A percentile compares a stretch with the other conserved stretches of the same genome.
Evolutionary conservation across 2,113 vertebrate genomes (phyloP).

Genomic region (Melanocharis versteri): DNA sequence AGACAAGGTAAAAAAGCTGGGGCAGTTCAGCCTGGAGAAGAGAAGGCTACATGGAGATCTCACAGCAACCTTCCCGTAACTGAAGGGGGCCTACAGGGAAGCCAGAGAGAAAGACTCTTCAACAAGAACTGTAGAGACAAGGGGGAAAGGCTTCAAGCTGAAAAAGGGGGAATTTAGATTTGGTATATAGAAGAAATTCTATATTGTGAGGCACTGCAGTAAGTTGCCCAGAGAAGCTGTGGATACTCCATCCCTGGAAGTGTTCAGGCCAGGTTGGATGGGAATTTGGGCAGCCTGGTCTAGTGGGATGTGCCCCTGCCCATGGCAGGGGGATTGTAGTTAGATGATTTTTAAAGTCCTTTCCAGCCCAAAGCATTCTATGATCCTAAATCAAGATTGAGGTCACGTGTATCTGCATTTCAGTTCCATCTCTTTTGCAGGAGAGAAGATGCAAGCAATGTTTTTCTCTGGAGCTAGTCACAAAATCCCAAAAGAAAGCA

Average conservation of each 20-base stretch:
- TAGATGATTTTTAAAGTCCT: background rate
- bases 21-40: background rate
- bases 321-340: background rate
- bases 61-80: background rate
- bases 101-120: background rate
- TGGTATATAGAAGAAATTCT: background rate
- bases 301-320: background rate
- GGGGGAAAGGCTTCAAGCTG: background rate
- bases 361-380: background rate
- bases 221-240: background rate
- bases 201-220: background rate
- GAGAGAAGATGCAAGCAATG: fast-evolving
- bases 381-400: background rate
- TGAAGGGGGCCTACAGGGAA: background rate
- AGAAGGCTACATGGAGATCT: background rate
- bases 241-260: background rate
- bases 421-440: background rate
- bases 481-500: background rate
- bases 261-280: background rate
- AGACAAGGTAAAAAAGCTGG: background rate
- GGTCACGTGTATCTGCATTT: fast-evolving
- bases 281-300: background rate
- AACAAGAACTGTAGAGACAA: background rate
- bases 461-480: background rate
- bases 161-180: background rate